Conservation (phyloP, 2,888 invertebrate genomes). For the Protula sp. region DNA sequence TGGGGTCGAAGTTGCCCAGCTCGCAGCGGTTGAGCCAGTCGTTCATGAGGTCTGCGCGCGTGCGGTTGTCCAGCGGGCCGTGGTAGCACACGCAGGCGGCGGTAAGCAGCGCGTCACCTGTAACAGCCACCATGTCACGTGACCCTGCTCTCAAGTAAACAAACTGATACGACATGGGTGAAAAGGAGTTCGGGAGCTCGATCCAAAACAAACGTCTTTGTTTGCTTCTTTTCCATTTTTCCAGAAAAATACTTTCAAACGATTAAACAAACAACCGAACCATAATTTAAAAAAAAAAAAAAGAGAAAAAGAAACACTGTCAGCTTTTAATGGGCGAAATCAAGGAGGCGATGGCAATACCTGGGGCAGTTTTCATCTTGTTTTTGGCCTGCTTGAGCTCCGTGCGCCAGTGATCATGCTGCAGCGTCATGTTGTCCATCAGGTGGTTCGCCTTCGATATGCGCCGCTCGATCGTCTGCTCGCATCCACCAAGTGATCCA, state of each 20-base stretch:
- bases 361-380: conserved; percentile 39
- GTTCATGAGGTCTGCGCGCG: conserved; percentile 32
- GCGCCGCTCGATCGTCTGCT: conserved; percentile 42
- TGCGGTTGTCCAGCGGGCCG: conserved; percentile 45
- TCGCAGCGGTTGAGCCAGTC: conserved; percentile 38
- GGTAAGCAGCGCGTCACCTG: conserved; percentile 44
- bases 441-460: conserved; percentile 41
- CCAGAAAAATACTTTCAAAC: no score
- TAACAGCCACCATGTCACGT: no score
- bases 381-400: conserved; percentile 38
- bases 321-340: neutral
- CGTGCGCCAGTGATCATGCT: conserved; percentile 45
- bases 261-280: no score
- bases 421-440: conserved; percentile 48
- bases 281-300: neutral
- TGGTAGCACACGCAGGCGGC: conserved; percentile 46
- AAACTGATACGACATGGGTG: no score
- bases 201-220: no score
- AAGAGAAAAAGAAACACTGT: neutral
- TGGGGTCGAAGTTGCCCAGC: conserved; percentile 14
- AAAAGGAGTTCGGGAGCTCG: no score
- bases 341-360: no score
- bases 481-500: no score
- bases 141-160: no score
- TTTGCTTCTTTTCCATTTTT: no score